Percentiles rank a stretch among this genome's conserved stretches.
These are phyloP conservation scores for Paraescarpia echinospica DNA, from an alignment of 1,140 invertebrate species.

Conservation along the genomic window DNA sequence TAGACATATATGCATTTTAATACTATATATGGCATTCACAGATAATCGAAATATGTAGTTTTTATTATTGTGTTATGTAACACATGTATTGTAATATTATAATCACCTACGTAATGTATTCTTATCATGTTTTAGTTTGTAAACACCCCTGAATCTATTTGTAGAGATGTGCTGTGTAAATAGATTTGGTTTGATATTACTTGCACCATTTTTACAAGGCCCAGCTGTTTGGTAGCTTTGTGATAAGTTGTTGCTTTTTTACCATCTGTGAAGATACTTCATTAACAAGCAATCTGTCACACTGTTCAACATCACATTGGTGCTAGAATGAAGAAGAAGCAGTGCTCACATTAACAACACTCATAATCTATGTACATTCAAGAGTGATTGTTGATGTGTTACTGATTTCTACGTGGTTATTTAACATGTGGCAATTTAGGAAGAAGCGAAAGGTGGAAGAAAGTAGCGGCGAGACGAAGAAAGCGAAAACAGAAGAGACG, in stretches of 20 bases:
- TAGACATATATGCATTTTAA: too few species aligned
- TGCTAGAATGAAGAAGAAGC: neutral
- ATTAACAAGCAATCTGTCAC: too few species aligned
- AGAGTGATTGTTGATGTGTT: neutral
- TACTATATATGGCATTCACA: too few species aligned
- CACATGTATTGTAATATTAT: too few species aligned
- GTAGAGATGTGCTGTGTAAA: too few species aligned
- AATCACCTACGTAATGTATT: too few species aligned
- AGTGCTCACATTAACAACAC: neutral
- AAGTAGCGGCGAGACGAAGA: constrained; percentile 39
- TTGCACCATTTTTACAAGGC: neutral
- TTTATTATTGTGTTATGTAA: too few species aligned
- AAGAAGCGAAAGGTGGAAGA: constrained; percentile 48
- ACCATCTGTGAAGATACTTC: neutral
- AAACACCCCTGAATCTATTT: too few species aligned
- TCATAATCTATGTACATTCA: neutral
- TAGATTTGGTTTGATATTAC: too few species aligned
- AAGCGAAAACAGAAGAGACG: constrained; percentile 52
- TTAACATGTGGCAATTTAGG: constrained; percentile 26
- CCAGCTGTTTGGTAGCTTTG: neutral
- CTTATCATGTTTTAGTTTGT: too few species aligned
- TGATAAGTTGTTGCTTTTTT: neutral
- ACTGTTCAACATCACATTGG: neutral
- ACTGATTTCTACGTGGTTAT: neutral
- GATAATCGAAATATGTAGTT: too few species aligned